Evolutionary conservation across 2,888 invertebrate genomes (phyloP), one percentile per base, ranked within the genome.

Genomic region (Eulithis testata): DNA sequence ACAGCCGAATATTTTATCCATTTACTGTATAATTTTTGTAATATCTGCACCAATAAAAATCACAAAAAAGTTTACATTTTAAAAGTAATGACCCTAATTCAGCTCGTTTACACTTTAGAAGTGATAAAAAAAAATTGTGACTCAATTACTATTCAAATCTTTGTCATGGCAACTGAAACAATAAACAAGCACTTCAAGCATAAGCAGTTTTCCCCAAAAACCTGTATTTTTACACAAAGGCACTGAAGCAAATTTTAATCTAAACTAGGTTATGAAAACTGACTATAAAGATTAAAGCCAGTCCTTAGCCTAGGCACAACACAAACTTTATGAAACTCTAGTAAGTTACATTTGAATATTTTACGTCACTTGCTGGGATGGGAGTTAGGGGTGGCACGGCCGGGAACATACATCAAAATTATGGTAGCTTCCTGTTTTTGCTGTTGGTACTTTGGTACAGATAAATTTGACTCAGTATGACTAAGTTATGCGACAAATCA

Each of bases 281-380:
- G 59, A 47, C 44, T 50, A 37, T 27, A 37, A 21, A 21, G 21
- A 21, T 21, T 21, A 21, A 21, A 21, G 21, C 21, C 21, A 51
- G 21, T 51, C 40, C 51, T 4, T 11, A 36, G 56, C 51, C 54
- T 58, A 27, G 47, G 21, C 21, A 21, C 12, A 60, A 44, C 57
- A 57, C 66, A 66, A 68, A 65, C 61, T 63, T 63, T 65, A 67
- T 64, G 55, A 60, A 68, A 62, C 60, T 63, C 57, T 59, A 62
- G 63, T 70, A 73, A 73, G 68, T 75, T 69, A 58, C 68, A 75
- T 76, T 74, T 78, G 76, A 77, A 79, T 81, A 80, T 79, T 76
- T 76, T 66, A 69, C 73, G 69, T 68, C 66, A 69, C 71, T 70
- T 57, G 72, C 45, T 55, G 54, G 64, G 60, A 58, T 44, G 58